Evolutionary conservation across 23 tunicate species (phyloP), one percentile per base, ranked within the genome.

Genomic region (Styela plicata): DNA sequence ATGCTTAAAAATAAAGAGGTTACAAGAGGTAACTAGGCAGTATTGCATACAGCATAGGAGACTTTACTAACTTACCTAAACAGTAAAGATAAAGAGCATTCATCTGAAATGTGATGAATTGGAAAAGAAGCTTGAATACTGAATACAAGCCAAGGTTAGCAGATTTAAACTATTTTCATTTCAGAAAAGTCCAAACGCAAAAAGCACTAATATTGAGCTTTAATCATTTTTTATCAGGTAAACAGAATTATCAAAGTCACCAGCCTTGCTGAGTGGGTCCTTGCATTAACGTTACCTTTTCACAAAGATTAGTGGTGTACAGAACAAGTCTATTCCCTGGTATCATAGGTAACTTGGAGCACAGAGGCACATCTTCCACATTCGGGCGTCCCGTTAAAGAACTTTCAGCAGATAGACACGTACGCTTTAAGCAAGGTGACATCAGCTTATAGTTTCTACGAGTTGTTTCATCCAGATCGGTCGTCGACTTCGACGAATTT

Each of bases 391-490:
- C 91, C 16, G 86, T 63, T n/a, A 74, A 67, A 24, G 86, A 86
- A 44, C 91, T 87, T 44, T 76, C 64, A 24, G 91, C 86, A 22
- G 91, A 87, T 10, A 87, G 78, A 34, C 91, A 87, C 13, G 86
- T 87, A 22, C 91, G 78, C 69, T 76, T 87, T 17, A 87, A 35
- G 16, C 73, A 63, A 5, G 91, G 85, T 5, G 57, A 74, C 91
- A 87, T 87, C 84, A 86, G 22, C 34, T 53, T 53, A 29, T 79
- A 86, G 52, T 69, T 79, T 31, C 74, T 28, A 10, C 83, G 33
- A 24, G 33, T 63, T 80, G 21, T 52, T 1, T 36, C 81, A 53
- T 76, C 81, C 21, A 67, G 13, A 67, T 24, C 22, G 16, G 2
- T 67, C 71, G 71, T 24, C 19, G 71, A 67, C 24, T 67, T 67